Base-by-base conservation (phyloP, 2,888 invertebrate genomes). In the Pyrrhosoma nymphula region DNA sequence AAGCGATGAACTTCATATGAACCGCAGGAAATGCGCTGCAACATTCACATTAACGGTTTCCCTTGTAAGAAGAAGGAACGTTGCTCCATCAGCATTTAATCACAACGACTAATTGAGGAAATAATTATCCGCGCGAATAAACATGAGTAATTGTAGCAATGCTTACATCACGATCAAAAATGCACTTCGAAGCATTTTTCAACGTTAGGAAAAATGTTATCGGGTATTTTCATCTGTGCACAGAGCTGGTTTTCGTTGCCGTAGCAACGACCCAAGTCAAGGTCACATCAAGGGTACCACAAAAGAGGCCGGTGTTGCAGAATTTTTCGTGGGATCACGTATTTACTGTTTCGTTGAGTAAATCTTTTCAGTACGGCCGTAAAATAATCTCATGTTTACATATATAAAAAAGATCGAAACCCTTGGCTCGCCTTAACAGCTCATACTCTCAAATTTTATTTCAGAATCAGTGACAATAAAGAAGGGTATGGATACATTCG, bases 11-110 rank as follows among this genome's bases (percentile, higher is more conserved):
- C 82, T 35, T 82, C 82, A 82, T 35, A 14, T 82, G 30, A 4
- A 82, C 35, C 3, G 82, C 82, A 30, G 82, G 82, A 82, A 82
- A 82, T 82, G 35, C 82, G 35, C 82, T 82, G 16, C 82, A 82
- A 82, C 12, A 82, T 35, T 82, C 82, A 35, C 82, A 82, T 82
- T 82, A 82, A 82, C 82, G 30, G 82, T 82, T 82, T 82, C 82
- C 75, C 75, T 30, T 82, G 35, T 35, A 30, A 35, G 82, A 30
- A 14, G 35, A 18, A 82, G 30, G 82, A 82, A 30, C 16, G 35
- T 14, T 26, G 30, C 35, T 18, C 18, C 75, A 14, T 30, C 75
- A 10, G 75, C 35, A 82, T 35, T 82, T 82, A 82, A 82, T 82
- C 82, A 82, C 30, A 35, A 16, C 23, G 26, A 35, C 35, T 82